Evolutionary conservation across 2,888 invertebrate genomes (phyloP).

Genomic region (Sialis lutaria): DNA sequence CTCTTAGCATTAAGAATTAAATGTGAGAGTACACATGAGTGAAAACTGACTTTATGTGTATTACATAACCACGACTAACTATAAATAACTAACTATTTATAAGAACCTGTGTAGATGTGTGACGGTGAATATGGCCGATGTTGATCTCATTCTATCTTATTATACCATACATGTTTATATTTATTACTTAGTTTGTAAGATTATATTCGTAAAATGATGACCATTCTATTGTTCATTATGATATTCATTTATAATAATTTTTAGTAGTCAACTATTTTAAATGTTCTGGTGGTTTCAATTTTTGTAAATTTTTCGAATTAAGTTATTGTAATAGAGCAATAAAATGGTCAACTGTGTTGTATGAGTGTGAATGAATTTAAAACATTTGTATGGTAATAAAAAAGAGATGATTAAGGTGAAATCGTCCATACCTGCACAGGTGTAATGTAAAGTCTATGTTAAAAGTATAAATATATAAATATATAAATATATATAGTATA

Average conservation of each 20-base stretch:
- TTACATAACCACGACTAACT: slow-evolving; percentile 1
- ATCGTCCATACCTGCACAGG: background rate
- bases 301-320: no score
- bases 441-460: slow-evolving; percentile 4
- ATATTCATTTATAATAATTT: background rate
- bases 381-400: background rate
- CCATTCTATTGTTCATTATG: background rate
- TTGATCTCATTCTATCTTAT: background rate
- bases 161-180: no score
- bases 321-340: no score
- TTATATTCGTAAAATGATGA: background rate
- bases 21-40: background rate
- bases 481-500: slow-evolving; percentile 5
- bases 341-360: no score
- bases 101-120: background rate
- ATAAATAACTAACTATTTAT: slow-evolving; percentile 2
- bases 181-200: background rate
- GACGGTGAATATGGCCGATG: background rate
- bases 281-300: no score
- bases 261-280: no score
- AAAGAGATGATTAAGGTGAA: background rate
- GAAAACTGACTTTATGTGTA: background rate
- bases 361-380: background rate
- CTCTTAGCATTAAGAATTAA: background rate
- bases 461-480: slow-evolving; percentile 1